Conservation (phyloP, 2,113 vertebrate genomes). For the Mobula hypostoma region DNA sequence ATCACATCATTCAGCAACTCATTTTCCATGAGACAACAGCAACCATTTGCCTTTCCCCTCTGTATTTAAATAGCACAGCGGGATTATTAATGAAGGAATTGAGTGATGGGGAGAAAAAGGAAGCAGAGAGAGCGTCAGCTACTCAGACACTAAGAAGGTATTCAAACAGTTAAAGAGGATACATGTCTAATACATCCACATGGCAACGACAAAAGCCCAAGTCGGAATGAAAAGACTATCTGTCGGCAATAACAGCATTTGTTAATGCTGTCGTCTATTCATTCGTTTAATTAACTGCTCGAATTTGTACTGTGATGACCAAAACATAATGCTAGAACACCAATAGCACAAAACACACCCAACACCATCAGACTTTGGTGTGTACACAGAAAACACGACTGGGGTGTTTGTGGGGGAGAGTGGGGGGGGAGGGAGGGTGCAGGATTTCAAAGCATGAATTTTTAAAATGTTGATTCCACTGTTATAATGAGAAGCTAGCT, state of each 20-base stretch:
- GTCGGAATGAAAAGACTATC: neutral
- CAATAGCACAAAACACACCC: neutral
- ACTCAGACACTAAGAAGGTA: neutral
- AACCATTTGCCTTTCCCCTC: neutral
- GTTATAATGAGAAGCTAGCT: neutral
- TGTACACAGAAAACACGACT: neutral
- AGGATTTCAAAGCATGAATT: constrained; percentile 19
- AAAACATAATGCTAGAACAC: neutral
- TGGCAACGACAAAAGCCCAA: neutral
- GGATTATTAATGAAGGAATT: neutral
- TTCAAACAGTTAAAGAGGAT: constrained; percentile 15
- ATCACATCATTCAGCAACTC: neutral
- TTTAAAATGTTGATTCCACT: neutral
- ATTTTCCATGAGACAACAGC: neutral
- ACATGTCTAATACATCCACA: neutral
- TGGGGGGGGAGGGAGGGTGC: neutral
- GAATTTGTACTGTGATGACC: neutral
- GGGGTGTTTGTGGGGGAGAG: neutral
- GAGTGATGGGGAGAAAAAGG: neutral
- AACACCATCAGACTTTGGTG: neutral
- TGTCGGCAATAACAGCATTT: neutral
- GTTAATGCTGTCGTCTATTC: neutral
- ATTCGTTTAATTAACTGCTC: neutral
- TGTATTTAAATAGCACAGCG: neutral
- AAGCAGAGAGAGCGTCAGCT: neutral